phyloP scores from a whole-genome alignment of 2,888 invertebrate genomes.

The Melanostoma mellinum region DNA sequence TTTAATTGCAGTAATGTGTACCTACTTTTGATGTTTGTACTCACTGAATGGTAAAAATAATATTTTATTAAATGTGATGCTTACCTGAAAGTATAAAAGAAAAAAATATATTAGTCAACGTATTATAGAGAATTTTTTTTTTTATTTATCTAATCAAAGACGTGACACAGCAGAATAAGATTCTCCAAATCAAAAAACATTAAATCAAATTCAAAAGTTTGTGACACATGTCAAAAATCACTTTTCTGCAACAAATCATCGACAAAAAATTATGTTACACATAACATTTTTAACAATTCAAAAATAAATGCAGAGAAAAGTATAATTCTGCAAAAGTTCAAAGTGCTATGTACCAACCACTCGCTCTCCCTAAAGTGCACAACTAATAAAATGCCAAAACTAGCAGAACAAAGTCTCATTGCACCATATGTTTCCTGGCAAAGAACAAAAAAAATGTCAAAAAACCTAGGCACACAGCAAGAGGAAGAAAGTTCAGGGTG shows the following conservation, averaged over 20 bases:
- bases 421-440: slow-evolving; percentile 63
- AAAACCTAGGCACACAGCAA: slow-evolving; percentile 51
- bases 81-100: slow-evolving; percentile 58
- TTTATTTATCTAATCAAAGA: background rate
- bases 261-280: slow-evolving; percentile 1
- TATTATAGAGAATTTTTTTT: too few relatives aligned
- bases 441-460: slow-evolving; percentile 37
- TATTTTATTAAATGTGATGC: slow-evolving; percentile 3
- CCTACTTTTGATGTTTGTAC: background rate
- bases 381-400: slow-evolving; percentile 52
- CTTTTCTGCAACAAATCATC: slow-evolving; percentile 22
- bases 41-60: slow-evolving; percentile 6
- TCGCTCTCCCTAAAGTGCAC: slow-evolving; percentile 41
- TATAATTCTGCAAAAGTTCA: slow-evolving; percentile 21
- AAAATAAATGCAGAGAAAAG: background rate
- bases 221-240: slow-evolving; percentile 36
- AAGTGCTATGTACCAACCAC: slow-evolving; percentile 38
- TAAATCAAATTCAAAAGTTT: slow-evolving; percentile 31
- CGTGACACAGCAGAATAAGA: background rate
- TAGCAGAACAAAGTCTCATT: slow-evolving; percentile 57
- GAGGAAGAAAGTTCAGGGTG: slow-evolving; percentile 45
- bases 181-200: slow-evolving; percentile 2
- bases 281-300: slow-evolving; percentile 29
- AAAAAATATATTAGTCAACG: slow-evolving; percentile 7
- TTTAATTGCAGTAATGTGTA: too few relatives aligned